Evolutionary conservation across 2,797 vertebrate genomes (phyloP).

Genomic region (Tympanoctomys barrerae): DNA sequence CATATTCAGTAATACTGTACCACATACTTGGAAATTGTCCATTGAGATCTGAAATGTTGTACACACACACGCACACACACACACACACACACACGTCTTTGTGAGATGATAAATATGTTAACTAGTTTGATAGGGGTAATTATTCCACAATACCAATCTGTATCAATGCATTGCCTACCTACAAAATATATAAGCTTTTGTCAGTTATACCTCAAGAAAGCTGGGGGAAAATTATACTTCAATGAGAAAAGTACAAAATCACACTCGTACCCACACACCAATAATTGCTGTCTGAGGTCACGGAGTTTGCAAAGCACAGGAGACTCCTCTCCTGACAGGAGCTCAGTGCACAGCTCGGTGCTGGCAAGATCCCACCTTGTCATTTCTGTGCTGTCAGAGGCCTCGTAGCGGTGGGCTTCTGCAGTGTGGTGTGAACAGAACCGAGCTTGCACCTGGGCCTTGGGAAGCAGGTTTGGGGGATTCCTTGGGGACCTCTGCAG

Average conservation of each 20-base stretch:
- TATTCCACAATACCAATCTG: background rate
- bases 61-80: background rate
- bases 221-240: background rate
- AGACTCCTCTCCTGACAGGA: constrained; percentile 4
- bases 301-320: background rate
- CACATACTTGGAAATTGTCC: background rate
- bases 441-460: background rate
- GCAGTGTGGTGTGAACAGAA: constrained; percentile 56
- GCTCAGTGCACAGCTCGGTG: background rate
- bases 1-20: background rate
- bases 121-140: background rate
- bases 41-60: background rate
- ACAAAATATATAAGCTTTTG: background rate
- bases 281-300: background rate
- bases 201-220: background rate
- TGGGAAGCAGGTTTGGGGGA: background rate
- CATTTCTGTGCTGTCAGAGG: constrained; percentile 64
- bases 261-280: background rate
- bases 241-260: background rate
- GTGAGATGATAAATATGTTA: background rate
- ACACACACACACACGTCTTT: background rate
- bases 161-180: background rate
- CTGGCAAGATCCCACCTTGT: constrained; percentile 29
- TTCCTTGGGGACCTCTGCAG: background rate
- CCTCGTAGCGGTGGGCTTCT: constrained; percentile 43